Base-by-base conservation (phyloP, 2,888 invertebrate genomes). In the Slavum lentiscoides region DNA sequence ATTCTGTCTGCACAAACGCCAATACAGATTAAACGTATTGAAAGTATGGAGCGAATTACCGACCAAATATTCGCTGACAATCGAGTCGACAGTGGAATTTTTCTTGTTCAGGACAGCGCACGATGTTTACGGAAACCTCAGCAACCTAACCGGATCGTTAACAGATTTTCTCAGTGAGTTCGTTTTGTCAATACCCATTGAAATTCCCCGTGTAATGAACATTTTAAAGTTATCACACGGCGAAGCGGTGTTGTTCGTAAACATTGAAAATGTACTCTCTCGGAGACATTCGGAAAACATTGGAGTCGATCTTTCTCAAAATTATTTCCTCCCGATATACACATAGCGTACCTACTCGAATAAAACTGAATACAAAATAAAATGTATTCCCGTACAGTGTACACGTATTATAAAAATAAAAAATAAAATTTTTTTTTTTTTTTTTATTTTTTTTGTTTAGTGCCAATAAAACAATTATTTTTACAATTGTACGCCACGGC, bases 41-140 rank as follows among this genome's bases (percentile, higher is more conserved):
- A 80, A 23, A 70, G 21, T 80, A 21, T 80, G 77, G 70, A 69
- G 77, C 13, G 77, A 64, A 23, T 55, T 80, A n/a, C 77, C 77
- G 30, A 21, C 49, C 15, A 69, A 70, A 5, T 80, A 80, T 80
- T 80, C 77, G 19, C 19, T 80, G 61, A 64, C 15, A 8, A 23
- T 64, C 61, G 77, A 80, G 23, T 80, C 77, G 21, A 80, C 77
- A 0, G 64, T 64, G 5, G 39, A 55, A 13, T 80, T 80, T 7
- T 62, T 64, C 1, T 1, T 70, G 6, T 6, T 23, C 9, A 30
- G 17, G 2, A 55, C 77, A 21, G 39, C 23, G 21, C 53, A 23
- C 39, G 19, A 39, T 5, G 55, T 70, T 55, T 80, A 55, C 55
- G 55, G 39, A 62, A 70, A 39, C 53, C 70, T 80, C 15, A 55